These are phyloP conservation scores for Botia kubotai DNA, from an alignment of 2,797 vertebrate genomes.

Conservation along the genomic window DNA sequence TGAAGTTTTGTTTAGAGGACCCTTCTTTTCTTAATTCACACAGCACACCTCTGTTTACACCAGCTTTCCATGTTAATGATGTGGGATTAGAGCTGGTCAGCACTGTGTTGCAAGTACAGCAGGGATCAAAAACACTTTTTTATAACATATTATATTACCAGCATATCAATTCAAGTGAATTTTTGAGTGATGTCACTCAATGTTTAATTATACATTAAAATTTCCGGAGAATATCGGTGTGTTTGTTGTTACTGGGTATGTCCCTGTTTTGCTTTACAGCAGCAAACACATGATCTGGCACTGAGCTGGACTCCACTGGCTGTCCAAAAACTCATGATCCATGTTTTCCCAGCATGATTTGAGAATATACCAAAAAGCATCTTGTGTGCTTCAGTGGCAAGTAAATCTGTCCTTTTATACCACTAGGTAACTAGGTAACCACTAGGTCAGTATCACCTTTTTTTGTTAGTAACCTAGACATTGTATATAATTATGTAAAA, in stretches of 20 bases:
- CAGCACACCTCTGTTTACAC: constrained; percentile 40
- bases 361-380: not conserved
- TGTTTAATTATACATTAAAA: no score
- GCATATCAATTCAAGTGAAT: no score
- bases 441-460: not conserved
- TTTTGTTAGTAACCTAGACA: not conserved
- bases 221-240: not conserved
- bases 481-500: no score
- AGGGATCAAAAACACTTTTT: not conserved
- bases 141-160: no score
- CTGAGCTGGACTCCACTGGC: not conserved
- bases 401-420: not conserved
- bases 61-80: constrained; percentile 11
- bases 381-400: not conserved
- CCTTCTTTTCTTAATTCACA: constrained; percentile 47
- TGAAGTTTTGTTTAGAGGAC: constrained; percentile 43
- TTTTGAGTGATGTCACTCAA: no score
- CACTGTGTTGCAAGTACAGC: not conserved
- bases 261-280: not conserved
- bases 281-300: not conserved
- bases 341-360: not conserved
- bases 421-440: no score
- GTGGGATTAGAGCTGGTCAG: constrained; percentile 36
- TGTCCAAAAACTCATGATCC: not conserved
- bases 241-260: not conserved